Base-by-base conservation (phyloP, 2,113 vertebrate species). In the Urocitellus parryii region DNA sequence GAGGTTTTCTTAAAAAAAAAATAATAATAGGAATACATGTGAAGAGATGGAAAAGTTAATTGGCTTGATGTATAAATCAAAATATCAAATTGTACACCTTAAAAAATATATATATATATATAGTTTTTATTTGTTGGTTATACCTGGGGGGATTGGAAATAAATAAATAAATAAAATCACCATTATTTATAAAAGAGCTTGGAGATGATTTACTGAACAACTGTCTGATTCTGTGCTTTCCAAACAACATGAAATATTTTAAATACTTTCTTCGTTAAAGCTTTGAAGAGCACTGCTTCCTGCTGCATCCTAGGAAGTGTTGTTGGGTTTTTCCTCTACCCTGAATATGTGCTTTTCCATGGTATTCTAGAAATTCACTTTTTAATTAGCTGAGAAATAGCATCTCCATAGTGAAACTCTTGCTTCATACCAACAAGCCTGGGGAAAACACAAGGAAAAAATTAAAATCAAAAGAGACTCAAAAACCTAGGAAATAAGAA, bases 181-280 rank as follows among this genome's bases (percentile, higher is more conserved):
- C 20, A 22, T 73, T 51, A 12, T 32, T 27, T 72, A 3, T 25
- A 25, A 81, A 39, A 58, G 37, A 45, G 18, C 39, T 20, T 20
- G 8, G 24, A 82, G 48, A 39, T 93, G 34, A 37, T 70, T 96
- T 96, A 51, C 37, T 39, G 37, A 83, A 78, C 32, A n/a, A n/a
- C n/a, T n/a, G n/a, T n/a, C n/a, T n/a, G n/a, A n/a, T n/a, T n/a
- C n/a, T 86, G 45, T 56, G 20, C 42, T 93, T 86, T 56, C 37
- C 34, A 79, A 88, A 94, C 45, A 89, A 45, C 25, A 56, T 8
- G 53, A 24, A 11, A 37, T 65, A 53, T 88, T 91, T 88, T 39
- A 92, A 92, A 88, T 63, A n/a, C n/a, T 70, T 48, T 79, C 20
- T 84, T 85, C 79, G 48, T 63, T 83, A 37, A 12, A 85, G 25